Conservation (phyloP, 2,797 vertebrate species). For the Vespertilio murinus region DNA sequence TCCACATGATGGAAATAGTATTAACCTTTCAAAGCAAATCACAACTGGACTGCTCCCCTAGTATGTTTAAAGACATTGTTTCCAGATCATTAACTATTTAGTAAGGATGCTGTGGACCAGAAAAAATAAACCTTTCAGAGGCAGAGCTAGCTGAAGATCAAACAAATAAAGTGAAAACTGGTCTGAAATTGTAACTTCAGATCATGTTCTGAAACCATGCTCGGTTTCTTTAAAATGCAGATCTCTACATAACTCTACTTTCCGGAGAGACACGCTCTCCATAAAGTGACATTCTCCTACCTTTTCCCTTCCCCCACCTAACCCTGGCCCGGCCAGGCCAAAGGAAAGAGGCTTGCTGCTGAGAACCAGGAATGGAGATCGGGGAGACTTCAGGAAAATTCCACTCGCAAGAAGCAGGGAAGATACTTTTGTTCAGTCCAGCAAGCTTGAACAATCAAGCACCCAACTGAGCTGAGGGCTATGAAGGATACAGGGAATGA, state of each 20-base stretch:
- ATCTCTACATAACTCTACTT: neutral
- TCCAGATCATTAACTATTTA: slow-evolving; percentile 69
- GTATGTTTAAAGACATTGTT: slow-evolving; percentile 63
- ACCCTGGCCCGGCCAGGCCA: neutral
- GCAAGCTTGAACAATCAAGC: neutral
- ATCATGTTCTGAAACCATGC: slow-evolving; percentile 2
- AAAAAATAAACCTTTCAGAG: slow-evolving; percentile 50
- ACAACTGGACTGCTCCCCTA: neutral
- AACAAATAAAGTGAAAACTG: slow-evolving; percentile 59
- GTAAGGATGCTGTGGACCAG: slow-evolving; percentile 64
- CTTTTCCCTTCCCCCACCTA: neutral
- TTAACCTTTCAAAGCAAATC: slow-evolving; percentile 47
- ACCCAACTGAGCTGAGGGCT: neutral
- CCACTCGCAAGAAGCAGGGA: slow-evolving; percentile 5
- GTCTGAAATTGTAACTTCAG: slow-evolving; percentile 48
- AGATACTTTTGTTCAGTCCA: slow-evolving; percentile 32
- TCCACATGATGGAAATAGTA: slow-evolving; percentile 20
- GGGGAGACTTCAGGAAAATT: slow-evolving; percentile 51
- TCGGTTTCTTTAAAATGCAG: slow-evolving; percentile 38
- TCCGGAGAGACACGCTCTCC: neutral
- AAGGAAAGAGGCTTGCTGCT: neutral
- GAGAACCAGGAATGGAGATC: neutral
- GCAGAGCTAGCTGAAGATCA: slow-evolving; percentile 45
- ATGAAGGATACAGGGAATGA: neutral
- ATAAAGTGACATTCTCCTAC: neutral